phyloP scores from a whole-genome alignment of 2,797 vertebrate genomes.

The Parambassis ranga region DNA sequence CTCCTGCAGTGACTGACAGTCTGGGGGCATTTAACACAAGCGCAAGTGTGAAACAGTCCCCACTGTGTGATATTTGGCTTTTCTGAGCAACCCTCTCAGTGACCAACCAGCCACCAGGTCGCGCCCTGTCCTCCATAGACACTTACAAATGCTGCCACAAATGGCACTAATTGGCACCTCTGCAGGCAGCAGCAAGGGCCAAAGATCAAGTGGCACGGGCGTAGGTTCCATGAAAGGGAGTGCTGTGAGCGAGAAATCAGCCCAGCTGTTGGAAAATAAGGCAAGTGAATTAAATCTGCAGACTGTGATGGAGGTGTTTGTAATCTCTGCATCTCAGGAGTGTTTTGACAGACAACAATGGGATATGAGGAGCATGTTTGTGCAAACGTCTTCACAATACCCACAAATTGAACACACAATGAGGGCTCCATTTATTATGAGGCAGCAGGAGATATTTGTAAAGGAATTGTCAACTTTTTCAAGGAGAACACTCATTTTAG shows the following conservation, averaged over 20 bases:
- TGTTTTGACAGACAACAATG: background rate
- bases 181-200: slow-evolving; percentile 78
- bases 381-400: background rate
- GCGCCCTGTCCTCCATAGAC: slow-evolving; percentile 58
- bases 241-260: slow-evolving; percentile 58
- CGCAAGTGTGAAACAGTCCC: slow-evolving; percentile 75
- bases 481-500: slow-evolving; percentile 2
- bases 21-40: slow-evolving; percentile 75
- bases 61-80: slow-evolving; percentile 71
- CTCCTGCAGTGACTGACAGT: slow-evolving; percentile 54
- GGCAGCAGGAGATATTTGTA: too few relatives aligned
- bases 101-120: slow-evolving; percentile 54
- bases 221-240: slow-evolving; percentile 49
- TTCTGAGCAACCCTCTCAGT: slow-evolving; percentile 46
- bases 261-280: slow-evolving; percentile 69
- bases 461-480: background rate
- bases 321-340: background rate
- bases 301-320: background rate
- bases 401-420: background rate
- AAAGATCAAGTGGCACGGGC: slow-evolving; percentile 77
- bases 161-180: slow-evolving; percentile 87
- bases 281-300: slow-evolving; percentile 42
- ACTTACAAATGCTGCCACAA: slow-evolving; percentile 78
- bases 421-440: background rate
- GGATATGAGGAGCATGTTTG: background rate